Base-by-base conservation (phyloP, 1,140 invertebrate species). In the Atopsyche davidsoni region DNA sequence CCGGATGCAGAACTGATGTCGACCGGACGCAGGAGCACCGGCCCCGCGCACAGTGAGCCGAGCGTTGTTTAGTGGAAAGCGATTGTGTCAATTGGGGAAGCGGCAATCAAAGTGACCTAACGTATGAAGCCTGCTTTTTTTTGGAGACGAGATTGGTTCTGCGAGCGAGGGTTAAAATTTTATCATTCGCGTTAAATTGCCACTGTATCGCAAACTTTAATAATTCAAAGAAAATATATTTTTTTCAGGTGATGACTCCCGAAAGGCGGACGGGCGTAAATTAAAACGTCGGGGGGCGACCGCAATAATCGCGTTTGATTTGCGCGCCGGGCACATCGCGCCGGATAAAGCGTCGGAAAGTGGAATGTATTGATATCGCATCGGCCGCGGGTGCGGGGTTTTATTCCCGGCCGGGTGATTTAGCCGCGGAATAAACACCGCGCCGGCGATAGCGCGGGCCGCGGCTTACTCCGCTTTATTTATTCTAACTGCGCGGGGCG, bases 41-140 rank as follows among this genome's bases (percentile, higher is more conserved):
- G 46, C 49, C 50, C 54, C 45, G 23, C 17, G 46, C 49, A 39
- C 28, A 32, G 31, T 49, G 41, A 44, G 42, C 40, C 53, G 50
- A 53, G 50, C 36, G 46, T 57, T 49, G 50, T 57, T 57, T 57
- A 57, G 50, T 53, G 46, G 49, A 57, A 57, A 46, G 55, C 51
- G 57, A 59, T 59, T 59, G 53, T 51, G 57, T 59, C 57, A 59
- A 51, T 57, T 57, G 50, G 52, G 46, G 53, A 45, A 49, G 55
- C 43, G 50, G 55, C 55, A 57, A 57, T 57, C 55, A 57, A 52
- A 53, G 46, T 47, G n/a, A n/a, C n/a, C n/a, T n/a, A n/a, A n/a
- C n/a, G n/a, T n/a, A n/a, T n/a, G n/a, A n/a, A n/a, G n/a, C n/a
- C n/a, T n/a, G n/a, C n/a, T n/a, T n/a, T n/a, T n/a, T n/a, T n/a